These are phyloP conservation scores for Heliangelus exortis DNA, from an alignment of 2,797 vertebrate genomes.

Conservation along the genomic window DNA sequence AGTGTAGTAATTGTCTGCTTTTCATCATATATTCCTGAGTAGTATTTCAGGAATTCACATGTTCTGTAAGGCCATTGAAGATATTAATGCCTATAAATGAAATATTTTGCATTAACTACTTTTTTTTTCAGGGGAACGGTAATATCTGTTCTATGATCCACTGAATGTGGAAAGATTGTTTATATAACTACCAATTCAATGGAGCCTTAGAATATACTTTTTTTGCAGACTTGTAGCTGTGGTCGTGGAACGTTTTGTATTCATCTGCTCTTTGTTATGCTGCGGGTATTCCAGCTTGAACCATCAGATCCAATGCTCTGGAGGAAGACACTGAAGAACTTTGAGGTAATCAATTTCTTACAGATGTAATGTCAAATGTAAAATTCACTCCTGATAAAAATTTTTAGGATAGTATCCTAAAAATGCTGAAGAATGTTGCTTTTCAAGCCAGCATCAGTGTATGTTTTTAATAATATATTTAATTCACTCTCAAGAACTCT, in stretches of 20 bases:
- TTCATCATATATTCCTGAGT: neutral
- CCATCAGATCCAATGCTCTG: slow-evolving; percentile 89
- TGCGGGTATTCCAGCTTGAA: slow-evolving; percentile 89
- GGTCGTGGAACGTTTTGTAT: slow-evolving; percentile 89
- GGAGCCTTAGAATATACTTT: neutral
- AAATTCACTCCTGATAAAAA: neutral
- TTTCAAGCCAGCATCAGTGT: neutral
- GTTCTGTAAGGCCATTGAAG: neutral
- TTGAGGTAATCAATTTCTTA: slow-evolving; percentile 81
- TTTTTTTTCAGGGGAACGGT: neutral
- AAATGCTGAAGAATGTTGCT: neutral
- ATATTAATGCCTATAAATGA: neutral
- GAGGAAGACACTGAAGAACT: slow-evolving; percentile 91
- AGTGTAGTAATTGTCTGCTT: neutral
- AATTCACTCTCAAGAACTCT: neutral
- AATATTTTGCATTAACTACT: neutral
- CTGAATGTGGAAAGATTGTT: neutral
- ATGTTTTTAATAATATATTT: neutral
- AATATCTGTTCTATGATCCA: neutral
- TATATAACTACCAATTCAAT: neutral
- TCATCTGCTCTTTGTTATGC: slow-evolving; percentile 91
- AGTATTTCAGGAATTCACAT: neutral
- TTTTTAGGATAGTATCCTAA: neutral
- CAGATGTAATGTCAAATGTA: neutral
- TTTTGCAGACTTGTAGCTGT: slow-evolving; percentile 88